A percentile compares a stretch with the other conserved stretches of the same genome.
Conservation (phyloP, 2,797 vertebrate genomes). For the Bovichtus diacanthus region DNA sequence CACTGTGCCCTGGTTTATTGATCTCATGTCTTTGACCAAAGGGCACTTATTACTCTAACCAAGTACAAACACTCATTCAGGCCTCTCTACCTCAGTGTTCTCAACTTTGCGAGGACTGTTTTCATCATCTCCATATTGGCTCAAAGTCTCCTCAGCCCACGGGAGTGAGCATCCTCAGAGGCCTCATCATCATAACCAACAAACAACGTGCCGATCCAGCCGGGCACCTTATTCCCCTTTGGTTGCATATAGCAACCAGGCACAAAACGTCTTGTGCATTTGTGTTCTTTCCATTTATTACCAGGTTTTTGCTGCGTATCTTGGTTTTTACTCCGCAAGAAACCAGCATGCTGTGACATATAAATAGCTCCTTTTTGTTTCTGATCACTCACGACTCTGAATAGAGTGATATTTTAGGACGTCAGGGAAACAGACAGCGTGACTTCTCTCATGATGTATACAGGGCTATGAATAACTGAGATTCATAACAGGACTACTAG, state of each 20-base stretch:
- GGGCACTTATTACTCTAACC: conserved; percentile 23
- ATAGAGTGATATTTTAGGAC: neutral
- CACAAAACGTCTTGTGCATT: neutral
- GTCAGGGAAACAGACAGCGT: neutral
- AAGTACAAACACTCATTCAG: conserved; percentile 14
- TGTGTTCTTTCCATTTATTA: neutral
- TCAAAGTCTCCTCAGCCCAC: conserved; percentile 36
- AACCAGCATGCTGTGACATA: neutral
- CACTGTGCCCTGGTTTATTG: conserved; percentile 43
- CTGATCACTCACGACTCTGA: neutral
- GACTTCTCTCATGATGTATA: neutral
- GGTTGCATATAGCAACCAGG: conserved; percentile 4
- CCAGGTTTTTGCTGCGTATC: neutral
- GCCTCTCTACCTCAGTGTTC: conserved; percentile 10
- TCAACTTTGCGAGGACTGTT: conserved; percentile 38
- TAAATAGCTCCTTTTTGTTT: neutral
- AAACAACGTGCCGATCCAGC: conserved; percentile 60
- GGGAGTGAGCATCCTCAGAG: conserved; percentile 56
- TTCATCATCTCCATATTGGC: conserved; percentile 63
- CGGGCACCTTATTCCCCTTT: conserved; percentile 25
- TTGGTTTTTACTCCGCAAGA: neutral
- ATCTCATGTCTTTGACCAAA: conserved; percentile 45
- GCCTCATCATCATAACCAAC: conserved; percentile 65
- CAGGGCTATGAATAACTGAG: conserved; percentile 16
- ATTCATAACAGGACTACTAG: neutral